Percentiles rank a stretch among this genome's conserved stretches.
These are phyloP conservation scores for Isaurus tuberculatus DNA, from an alignment of 92 coral and sea anemone genomes.

Conservation along the genomic window DNA sequence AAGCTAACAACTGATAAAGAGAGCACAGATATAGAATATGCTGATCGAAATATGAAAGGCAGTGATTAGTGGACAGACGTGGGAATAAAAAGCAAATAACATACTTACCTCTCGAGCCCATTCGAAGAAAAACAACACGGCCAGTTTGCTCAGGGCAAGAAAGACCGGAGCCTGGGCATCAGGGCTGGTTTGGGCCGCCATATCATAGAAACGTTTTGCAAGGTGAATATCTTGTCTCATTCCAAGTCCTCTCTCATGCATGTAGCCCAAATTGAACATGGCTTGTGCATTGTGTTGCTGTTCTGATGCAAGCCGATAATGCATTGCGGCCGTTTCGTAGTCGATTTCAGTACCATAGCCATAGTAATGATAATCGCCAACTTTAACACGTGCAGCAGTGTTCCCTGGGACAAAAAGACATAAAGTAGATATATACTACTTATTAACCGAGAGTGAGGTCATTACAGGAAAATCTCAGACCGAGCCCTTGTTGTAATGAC, in stretches of 20 bases:
- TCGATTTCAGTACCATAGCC: slow-evolving; percentile 96
- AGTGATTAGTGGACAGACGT: not conserved
- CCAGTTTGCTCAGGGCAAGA: slow-evolving; percentile 90
- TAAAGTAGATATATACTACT: not conserved
- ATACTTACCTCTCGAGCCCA: slow-evolving; percentile 97
- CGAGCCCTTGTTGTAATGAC: too few relatives aligned
- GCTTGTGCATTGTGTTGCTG: slow-evolving; percentile 97
- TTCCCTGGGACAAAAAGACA: slow-evolving; percentile 63
- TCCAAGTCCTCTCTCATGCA: slow-evolving; percentile 99
- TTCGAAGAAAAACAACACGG: slow-evolving; percentile 83
- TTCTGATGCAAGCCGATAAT: slow-evolving; percentile 92
- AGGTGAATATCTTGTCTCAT: slow-evolving; percentile 99
- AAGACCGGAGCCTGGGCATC: slow-evolving; percentile 98
- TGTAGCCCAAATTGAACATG: slow-evolving; percentile 98
- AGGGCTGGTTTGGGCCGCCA: slow-evolving; percentile 97
- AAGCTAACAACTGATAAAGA: too few relatives aligned
- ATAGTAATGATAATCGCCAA: slow-evolving; percentile 97
- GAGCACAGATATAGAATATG: too few relatives aligned
- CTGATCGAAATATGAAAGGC: too few relatives aligned
- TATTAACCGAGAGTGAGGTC: too few relatives aligned
- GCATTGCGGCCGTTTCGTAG: slow-evolving; percentile 95
- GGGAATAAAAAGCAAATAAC: slow-evolving; percentile 15
- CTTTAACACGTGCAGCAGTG: slow-evolving; percentile 96
- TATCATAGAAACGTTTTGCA: slow-evolving; percentile 96
- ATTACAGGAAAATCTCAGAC: too few relatives aligned